Conservation (phyloP, 2,113 vertebrate genomes). For the Apus apus region DNA sequence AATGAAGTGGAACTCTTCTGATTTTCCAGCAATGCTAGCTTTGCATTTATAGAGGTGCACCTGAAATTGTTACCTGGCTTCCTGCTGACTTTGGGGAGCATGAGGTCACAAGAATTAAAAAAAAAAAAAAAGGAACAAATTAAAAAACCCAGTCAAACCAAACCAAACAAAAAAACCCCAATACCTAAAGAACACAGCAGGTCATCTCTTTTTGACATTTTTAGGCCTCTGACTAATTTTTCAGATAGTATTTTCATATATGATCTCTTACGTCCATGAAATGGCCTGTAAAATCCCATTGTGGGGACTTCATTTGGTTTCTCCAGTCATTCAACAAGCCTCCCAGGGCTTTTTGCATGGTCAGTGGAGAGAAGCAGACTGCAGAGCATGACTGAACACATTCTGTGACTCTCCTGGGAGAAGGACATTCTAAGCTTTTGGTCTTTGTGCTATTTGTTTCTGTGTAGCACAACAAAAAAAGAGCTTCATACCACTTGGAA, state of each 20-base stretch:
- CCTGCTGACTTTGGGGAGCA: not conserved
- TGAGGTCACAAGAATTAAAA: not conserved
- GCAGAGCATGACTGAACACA: not conserved
- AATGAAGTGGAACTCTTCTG: not conserved
- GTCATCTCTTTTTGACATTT: not conserved
- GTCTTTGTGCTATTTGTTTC: not conserved
- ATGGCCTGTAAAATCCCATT: not conserved
- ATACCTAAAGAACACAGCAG: not conserved
- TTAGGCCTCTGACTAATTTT: not conserved
- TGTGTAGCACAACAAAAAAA: not conserved
- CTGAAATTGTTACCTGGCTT: not conserved
- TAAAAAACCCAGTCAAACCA: not conserved
- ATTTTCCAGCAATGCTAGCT: not conserved
- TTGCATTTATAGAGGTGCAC: not conserved
- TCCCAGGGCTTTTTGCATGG: not conserved
- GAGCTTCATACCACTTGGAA: not conserved
- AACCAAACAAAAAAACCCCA: not conserved
- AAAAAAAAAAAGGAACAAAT: accelerated
- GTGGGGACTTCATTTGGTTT: not conserved
- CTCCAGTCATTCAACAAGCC: not conserved
- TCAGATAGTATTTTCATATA: not conserved
- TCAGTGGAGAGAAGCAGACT: not conserved
- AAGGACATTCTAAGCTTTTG: not conserved
- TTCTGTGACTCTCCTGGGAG: not conserved
- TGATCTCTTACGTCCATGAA: not conserved